phyloP scores from a whole-genome alignment of 1,140 invertebrate genomes.

The Nymphalis io region DNA sequence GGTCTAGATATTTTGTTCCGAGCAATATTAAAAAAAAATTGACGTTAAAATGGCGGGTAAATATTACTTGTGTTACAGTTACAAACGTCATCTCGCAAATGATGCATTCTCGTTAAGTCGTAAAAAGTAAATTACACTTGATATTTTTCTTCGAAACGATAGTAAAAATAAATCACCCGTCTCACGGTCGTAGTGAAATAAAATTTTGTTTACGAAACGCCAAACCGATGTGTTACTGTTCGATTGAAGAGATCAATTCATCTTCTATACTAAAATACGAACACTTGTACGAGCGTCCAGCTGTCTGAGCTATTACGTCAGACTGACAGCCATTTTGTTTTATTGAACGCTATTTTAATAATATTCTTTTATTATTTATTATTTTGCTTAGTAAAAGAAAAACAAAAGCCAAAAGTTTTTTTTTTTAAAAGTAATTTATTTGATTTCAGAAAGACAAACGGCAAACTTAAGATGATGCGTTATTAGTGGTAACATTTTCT shows the following conservation, averaged over 20 bases:
- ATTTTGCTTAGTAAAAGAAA: no score
- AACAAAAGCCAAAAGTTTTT: no score
- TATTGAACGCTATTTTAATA: not conserved
- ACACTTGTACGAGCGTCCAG: conserved; percentile 20
- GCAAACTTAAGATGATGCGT: no score
- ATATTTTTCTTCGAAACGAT: not conserved
- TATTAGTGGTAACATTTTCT: no score
- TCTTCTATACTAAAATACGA: conserved; percentile 23
- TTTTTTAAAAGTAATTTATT: no score
- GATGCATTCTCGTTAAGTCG: conserved; percentile 2
- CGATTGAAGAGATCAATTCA: conserved; percentile 21
- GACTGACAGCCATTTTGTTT: conserved; percentile 19
- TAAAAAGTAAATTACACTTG: conserved; percentile 4
- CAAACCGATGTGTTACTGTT: conserved; percentile 8
- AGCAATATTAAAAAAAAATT: no score
- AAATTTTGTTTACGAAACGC: conserved; percentile 25
- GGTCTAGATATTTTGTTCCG: no score
- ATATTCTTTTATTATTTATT: not conserved
- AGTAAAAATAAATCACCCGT: conserved; percentile 7
- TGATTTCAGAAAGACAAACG: no score
- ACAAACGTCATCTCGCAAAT: not conserved
- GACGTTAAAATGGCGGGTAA: no score
- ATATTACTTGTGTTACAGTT: no score
- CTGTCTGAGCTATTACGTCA: conserved; percentile 19
- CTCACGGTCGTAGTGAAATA: not conserved